Evolutionary conservation across 2,888 invertebrate genomes (phyloP).

Genomic region (Tinea pellionella): DNA sequence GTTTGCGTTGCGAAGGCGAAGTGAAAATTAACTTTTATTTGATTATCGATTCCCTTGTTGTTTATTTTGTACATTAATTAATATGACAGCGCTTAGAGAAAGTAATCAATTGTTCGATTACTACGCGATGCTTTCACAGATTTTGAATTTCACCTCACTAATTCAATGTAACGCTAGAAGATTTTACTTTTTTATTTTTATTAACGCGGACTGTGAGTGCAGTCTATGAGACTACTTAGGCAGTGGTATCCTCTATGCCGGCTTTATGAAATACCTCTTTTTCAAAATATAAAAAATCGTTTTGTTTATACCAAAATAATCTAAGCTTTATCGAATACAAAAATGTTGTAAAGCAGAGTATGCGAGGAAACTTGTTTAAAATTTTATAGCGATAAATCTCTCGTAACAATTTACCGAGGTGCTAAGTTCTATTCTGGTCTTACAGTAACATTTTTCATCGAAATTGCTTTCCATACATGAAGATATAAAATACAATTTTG

Average conservation of each 20-base stretch:
- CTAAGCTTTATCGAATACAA: background rate
- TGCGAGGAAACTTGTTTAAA: background rate
- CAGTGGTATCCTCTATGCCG: no score
- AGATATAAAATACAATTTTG: background rate
- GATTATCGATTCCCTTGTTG: background rate
- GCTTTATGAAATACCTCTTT: no score
- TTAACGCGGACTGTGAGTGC: no score
- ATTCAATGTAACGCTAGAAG: no score
- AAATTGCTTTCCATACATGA: background rate
- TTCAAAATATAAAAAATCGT: no score
- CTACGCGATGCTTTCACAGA: no score
- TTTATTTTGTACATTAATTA: background rate
- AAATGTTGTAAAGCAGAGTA: background rate
- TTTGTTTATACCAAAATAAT: background rate
- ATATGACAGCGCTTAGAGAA: no score
- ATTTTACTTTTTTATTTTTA: no score
- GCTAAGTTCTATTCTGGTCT: constrained; percentile 1
- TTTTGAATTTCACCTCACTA: no score
- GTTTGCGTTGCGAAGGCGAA: background rate
- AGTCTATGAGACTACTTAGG: no score
- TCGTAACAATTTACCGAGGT: constrained; percentile 8
- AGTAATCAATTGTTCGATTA: no score
- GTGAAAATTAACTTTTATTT: constrained; percentile 1
- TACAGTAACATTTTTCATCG: background rate
- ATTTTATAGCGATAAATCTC: background rate